Evolutionary conservation across 2,888 invertebrate species (phyloP), one percentile per base, ranked within the genome.

Genomic region (Phrixothrix hirtus): DNA sequence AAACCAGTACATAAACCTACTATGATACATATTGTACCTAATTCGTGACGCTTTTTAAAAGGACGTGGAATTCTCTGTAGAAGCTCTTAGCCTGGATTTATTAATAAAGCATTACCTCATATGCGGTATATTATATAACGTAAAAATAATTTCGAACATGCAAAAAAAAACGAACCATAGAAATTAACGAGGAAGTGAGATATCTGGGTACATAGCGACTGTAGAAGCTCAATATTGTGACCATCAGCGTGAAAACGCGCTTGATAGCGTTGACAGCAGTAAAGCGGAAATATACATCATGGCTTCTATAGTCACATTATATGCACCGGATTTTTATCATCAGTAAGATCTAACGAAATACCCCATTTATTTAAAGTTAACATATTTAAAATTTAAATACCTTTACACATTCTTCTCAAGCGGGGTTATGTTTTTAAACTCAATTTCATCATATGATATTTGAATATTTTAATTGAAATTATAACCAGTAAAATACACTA

Each of bases 251-350:
- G 59, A 61, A 61, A 58, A 57, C 52, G 58, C 39, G 51, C 52
- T 60, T 57, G 61, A 62, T 58, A 57, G 53, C 57, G 60, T 49
- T 61, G 61, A 60, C 60, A 57, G 58, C 41, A 50, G 45, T 34
- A 49, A 58, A 61, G 54, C 61, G 58, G 59, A 62, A 61, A 61
- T 62, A 58, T 61, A 61, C 60, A 62, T 62, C 60, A 58, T 43
- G 55, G 47, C 53, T 49, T 50, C 58, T 52, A 58, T 55, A 59
- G 57, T 61, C 50, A 47, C 46, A 56, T 58, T 59, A 56, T 56
- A 56, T 60, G 53, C 58, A 54, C 57, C 43, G 53, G 46, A 51
- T 43, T 42, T 57, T 32, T 60, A 59, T 60, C 60, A 38, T 30
- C 45, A 57, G 49, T 45, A 45, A 55, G 48, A 62, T 62, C 60